phyloP scores from a whole-genome alignment of 2,888 invertebrate genomes.

The Pelosia muscerda region DNA sequence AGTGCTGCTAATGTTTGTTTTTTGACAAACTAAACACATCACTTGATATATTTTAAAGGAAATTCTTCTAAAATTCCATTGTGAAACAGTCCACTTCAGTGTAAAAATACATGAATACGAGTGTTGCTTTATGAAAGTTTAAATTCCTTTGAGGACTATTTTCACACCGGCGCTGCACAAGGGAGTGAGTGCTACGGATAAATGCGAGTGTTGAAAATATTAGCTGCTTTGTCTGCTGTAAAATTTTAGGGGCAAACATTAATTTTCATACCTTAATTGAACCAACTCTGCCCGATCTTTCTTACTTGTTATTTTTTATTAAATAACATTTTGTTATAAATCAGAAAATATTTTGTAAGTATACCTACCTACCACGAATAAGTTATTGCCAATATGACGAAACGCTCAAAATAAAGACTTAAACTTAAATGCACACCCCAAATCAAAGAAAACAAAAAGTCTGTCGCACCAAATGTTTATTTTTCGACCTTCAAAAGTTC shows the following conservation, averaged over 20 bases:
- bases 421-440: conserved; percentile 28
- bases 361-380: conserved; percentile 19
- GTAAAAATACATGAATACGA: conserved; percentile 46
- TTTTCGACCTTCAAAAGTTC: conserved; percentile 85
- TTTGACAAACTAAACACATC: conserved; percentile 26
- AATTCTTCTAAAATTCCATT: conserved; percentile 45
- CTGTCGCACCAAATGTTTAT: conserved; percentile 60
- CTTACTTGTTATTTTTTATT: not conserved
- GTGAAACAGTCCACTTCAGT: conserved; percentile 32
- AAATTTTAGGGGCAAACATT: not conserved
- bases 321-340: not conserved
- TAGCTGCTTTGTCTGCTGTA: not conserved
- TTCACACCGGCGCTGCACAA: conserved; percentile 31
- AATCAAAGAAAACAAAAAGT: conserved; percentile 33
- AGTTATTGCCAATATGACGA: conserved; percentile 22
- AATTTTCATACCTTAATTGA: not conserved
- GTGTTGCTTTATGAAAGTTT: conserved; percentile 45
- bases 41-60: conserved; percentile 46
- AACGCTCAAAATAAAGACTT: conserved; percentile 10
- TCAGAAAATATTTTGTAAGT: not conserved
- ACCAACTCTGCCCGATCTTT: not conserved
- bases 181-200: conserved; percentile 35
- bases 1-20: not conserved
- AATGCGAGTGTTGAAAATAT: conserved; percentile 24
- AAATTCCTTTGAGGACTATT: conserved; percentile 48